Base-by-base conservation (phyloP, 2,113 vertebrate genomes). In the Epinephelus moara region DNA sequence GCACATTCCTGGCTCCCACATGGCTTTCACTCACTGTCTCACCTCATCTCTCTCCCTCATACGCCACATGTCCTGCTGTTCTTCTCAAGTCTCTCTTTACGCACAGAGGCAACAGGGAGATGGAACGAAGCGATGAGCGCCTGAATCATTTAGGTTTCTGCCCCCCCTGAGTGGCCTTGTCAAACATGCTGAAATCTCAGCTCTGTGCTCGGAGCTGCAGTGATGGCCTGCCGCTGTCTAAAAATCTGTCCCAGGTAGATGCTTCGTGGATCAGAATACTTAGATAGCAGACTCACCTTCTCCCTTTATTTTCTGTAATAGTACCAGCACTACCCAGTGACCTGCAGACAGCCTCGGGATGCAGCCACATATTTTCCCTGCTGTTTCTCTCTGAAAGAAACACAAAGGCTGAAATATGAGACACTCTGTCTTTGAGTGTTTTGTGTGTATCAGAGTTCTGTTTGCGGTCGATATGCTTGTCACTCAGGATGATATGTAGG, bases 81-180 rank as follows among this genome's bases (percentile, higher is more conserved):
- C 55, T 59, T 69, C 64, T 77, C 61, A 27, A 52, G 47, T 70
- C 45, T 72, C 53, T 71, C 63, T 78, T 69, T 70, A 57, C 59
- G 30, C 70, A 77, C 25, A 30, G 66, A 77, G 40, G 52, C 75
- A 70, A 53, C 7, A n/a, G 78, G 74, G 63, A 72, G 61, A 82
- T 40, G n/a, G 68, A 60, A 68, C 0, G 18, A 85, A 70, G 68
- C 15, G 3, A 74, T 69, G 61, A 81, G 63, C 42, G 64, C 61
- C 77, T 88, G 42, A 83, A 90, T 90, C 85, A 85, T 88, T 83
- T 91, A 74, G 71, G 47, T 78, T 66, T 53, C 55, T n/a, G 19
- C 49, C n/a, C 57, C 76, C 52, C 33, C 4, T 1, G 60, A 80
- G 81, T 59, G 68, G 84, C 60, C 74, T 85, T 84, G 87, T 89